Evolutionary conservation across 2,888 invertebrate genomes (phyloP), one percentile per base, ranked within the genome.

Genomic region (Orthosia cruda): DNA sequence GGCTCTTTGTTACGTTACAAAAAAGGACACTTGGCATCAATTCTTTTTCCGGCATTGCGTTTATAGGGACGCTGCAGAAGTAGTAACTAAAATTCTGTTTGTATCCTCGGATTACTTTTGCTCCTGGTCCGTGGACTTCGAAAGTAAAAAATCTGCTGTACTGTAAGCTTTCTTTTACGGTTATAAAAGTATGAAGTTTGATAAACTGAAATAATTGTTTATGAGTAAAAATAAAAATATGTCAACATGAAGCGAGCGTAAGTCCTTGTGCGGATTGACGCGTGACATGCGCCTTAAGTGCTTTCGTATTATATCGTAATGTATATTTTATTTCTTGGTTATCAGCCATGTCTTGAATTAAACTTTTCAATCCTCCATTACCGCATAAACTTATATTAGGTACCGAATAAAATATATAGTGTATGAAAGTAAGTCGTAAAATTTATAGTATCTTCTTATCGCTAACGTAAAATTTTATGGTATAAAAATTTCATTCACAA

Each of bases 1-100:
- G 91, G 92, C 89, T 93, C 92, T 95, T 94, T 94, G 94, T 94
- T 92, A 93, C 92, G 90, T 92, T 91, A 91, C 92, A 92, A 93
- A 92, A 93, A 91, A 91, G 90, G 91, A 93, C 92, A 91, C 92
- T 94, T 93, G 93, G 90, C 92, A 92, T 93, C 92, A 92, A 93
- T 93, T 93, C 90, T 91, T 88, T 90, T 91, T 83, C 88, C 83
- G 81, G 88, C 90, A 91, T 92, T 90, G 89, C 88, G 89, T 90
- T 91, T 86, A 78, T 71, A 84, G 85, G 81, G 79, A 78, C 62
- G 58, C 68, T 80, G 74, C 71, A 77, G 73, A 74, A 79, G 73
- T 78, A 74, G 83, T 87, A 83, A 62, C 32, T 74, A 52, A 26
- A 20, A 63, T 66, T 79, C 65, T 54, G 70, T 77, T 78, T 76